phyloP scores from a whole-genome alignment of 2,888 invertebrate species.

The Lamellibrachia columna region DNA sequence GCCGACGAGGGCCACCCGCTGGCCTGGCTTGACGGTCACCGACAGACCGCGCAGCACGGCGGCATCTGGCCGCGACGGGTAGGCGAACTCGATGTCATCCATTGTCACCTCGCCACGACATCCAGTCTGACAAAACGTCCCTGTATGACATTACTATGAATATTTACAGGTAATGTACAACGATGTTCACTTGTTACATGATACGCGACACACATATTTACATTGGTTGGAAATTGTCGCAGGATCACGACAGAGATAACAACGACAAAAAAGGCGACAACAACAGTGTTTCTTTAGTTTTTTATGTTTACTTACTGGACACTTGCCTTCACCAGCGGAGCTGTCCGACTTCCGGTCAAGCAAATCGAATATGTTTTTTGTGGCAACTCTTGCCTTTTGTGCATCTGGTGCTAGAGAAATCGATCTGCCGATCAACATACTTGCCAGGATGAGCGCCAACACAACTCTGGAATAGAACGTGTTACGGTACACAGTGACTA shows the following conservation, averaged over 20 bases:
- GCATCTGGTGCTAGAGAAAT: slow-evolving; percentile 46
- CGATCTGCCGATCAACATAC: slow-evolving; percentile 54
- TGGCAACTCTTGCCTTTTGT: slow-evolving; percentile 45
- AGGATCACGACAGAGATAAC: too few species aligned
- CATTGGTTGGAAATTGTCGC: too few species aligned
- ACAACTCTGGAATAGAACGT: slow-evolving; percentile 56
- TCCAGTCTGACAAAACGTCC: not conserved
- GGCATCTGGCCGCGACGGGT: slow-evolving; percentile 20
- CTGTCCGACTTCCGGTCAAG: slow-evolving; percentile 50
- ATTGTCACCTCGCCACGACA: slow-evolving; percentile 22
- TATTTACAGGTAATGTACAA: too few species aligned
- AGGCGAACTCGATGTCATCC: slow-evolving; percentile 13
- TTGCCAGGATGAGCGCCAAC: slow-evolving; percentile 68
- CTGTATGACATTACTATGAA: too few species aligned
- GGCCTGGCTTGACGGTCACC: slow-evolving; percentile 19
- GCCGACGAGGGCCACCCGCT: not conserved
- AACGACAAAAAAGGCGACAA: too few species aligned
- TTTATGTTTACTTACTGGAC: too few species aligned
- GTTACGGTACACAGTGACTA: too few species aligned
- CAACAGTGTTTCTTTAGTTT: too few species aligned
- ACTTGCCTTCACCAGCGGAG: too few species aligned
- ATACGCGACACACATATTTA: too few species aligned
- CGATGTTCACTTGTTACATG: too few species aligned
- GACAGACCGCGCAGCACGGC: not conserved
- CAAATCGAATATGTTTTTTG: slow-evolving; percentile 42